Percentiles rank a stretch among this genome's conserved stretches.
Conservation (phyloP, 2,113 vertebrate species). For the Mastomys natalensis region DNA sequence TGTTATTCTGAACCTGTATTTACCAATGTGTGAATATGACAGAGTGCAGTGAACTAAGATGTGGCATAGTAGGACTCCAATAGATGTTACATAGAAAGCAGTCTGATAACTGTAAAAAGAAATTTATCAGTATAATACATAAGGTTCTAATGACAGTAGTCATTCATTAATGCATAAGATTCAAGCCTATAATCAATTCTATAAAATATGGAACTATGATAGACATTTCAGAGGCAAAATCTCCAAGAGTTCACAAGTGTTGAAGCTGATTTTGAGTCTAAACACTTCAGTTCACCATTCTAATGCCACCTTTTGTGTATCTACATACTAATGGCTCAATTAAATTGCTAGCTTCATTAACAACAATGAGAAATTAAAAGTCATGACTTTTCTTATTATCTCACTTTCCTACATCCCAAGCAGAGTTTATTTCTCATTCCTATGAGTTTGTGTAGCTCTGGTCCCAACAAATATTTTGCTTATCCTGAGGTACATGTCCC, state of each 20-base stretch:
- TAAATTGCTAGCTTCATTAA: background rate
- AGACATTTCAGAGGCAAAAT: background rate
- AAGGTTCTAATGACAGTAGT: slow-evolving; percentile 27
- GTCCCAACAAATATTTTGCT: slow-evolving; percentile 1
- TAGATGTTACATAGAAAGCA: background rate
- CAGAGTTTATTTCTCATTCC: slow-evolving; percentile 54
- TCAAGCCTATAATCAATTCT: background rate
- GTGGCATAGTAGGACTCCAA: background rate
- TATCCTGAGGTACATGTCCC: slow-evolving; percentile 46
- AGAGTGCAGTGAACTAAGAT: background rate
- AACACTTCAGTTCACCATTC: background rate
- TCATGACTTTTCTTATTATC: slow-evolving; percentile 11
- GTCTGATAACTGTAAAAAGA: background rate
- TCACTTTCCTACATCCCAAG: slow-evolving; percentile 10
- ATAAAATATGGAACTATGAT: slow-evolving; percentile 38
- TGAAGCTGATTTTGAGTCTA: background rate
- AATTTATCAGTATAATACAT: background rate
- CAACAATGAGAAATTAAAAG: slow-evolving; percentile 45
- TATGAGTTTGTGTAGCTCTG: slow-evolving; percentile 27
- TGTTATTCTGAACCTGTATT: background rate
- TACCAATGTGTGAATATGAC: background rate
- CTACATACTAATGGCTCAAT: background rate
- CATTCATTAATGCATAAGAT: background rate
- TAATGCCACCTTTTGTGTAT: background rate
- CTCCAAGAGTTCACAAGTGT: background rate